Percentiles rank a stretch among this genome's conserved stretches.
Evolutionary conservation across 1,140 invertebrate genomes (phyloP).

Genomic region (Ceratina japonica): DNA sequence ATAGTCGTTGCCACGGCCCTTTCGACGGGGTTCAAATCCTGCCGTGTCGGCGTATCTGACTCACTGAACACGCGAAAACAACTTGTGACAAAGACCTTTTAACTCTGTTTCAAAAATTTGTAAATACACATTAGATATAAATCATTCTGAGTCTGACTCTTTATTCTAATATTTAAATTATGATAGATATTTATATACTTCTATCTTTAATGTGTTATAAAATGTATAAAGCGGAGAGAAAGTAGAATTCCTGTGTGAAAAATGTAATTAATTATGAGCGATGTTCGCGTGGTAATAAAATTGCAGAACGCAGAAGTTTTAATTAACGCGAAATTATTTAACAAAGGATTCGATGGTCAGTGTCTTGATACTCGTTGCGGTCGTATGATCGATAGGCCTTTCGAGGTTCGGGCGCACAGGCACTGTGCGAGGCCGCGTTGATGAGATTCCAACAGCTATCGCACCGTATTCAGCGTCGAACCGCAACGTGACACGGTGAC

Average conservation of each 20-base stretch:
- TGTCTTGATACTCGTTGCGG: slow-evolving; percentile 43
- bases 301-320: not conserved
- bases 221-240: not conserved
- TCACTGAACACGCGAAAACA: slow-evolving; percentile 2
- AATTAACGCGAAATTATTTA: slow-evolving; percentile 38
- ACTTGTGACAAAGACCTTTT: too few species aligned
- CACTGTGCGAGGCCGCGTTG: slow-evolving; percentile 15
- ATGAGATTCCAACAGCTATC: slow-evolving; percentile 55
- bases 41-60: not conserved
- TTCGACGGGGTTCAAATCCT: not conserved
- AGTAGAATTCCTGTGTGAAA: not conserved
- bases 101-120: too few species aligned
- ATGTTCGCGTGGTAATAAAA: too few species aligned
- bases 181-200: not conserved
- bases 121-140: too few species aligned
- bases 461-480: slow-evolving; percentile 51
- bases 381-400: slow-evolving; percentile 59
- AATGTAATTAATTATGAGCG: not conserved
- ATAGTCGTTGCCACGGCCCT: not conserved
- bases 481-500: slow-evolving; percentile 51
- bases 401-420: slow-evolving; percentile 14
- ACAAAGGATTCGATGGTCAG: not conserved
- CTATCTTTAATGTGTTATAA: not conserved
- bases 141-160: too few species aligned
- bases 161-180: not conserved